Percentiles rank a stretch among this genome's conserved stretches.
Conservation (phyloP, 2,797 vertebrate species). For the Peromyscus attwateri region DNA sequence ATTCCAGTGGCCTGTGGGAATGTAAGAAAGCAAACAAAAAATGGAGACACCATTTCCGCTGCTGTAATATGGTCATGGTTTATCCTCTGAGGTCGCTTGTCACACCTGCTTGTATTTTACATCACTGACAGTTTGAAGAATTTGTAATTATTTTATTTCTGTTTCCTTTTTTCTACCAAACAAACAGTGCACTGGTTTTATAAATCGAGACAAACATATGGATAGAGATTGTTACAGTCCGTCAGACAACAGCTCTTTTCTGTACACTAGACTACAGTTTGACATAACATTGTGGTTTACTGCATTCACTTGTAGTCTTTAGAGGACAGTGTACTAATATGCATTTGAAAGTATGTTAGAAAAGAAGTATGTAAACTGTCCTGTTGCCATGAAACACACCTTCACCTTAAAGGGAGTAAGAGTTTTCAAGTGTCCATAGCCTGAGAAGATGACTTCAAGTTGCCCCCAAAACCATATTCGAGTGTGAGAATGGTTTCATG, state of each 20-base stretch:
- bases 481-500: not conserved
- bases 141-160: conserved; percentile 68
- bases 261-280: not conserved
- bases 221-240: not conserved
- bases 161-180: conserved; percentile 52
- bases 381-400: not conserved
- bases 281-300: conserved; percentile 17
- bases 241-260: not conserved
- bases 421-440: not conserved
- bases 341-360: not conserved
- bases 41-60: conserved; percentile 35
- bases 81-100: conserved; percentile 26
- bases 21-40: conserved; percentile 62
- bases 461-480: not conserved
- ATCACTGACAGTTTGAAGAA: conserved; percentile 34
- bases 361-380: not conserved
- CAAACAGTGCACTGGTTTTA: conserved; percentile 11
- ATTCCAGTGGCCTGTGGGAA: conserved; percentile 57
- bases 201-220: conserved; percentile 11
- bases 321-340: not conserved
- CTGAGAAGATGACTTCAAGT: not conserved
- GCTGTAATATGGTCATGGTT: not conserved
- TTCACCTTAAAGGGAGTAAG: not conserved
- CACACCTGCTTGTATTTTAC: not conserved
- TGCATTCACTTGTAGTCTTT: conserved; percentile 22